These are phyloP conservation scores for Scleropages formosus DNA, from an alignment of 2,797 vertebrate genomes.

Conservation along the genomic window DNA sequence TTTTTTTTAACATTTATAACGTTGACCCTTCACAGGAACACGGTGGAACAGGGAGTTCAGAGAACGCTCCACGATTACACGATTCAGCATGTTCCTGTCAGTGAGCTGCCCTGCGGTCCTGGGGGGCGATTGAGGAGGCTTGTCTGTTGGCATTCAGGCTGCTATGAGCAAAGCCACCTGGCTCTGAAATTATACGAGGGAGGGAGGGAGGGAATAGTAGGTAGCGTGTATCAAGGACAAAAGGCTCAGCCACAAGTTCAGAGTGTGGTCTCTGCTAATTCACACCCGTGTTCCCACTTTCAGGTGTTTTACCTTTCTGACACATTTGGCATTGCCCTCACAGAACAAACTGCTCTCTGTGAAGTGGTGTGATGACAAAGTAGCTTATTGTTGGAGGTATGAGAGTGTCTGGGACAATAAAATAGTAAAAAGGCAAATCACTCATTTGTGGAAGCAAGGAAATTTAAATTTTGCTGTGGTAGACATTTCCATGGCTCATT, in stretches of 20 bases:
- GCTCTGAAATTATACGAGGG: too few species aligned
- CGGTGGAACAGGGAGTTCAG: too few species aligned
- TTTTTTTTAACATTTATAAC: too few species aligned
- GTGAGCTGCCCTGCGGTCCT: too few species aligned
- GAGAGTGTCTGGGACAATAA: neutral
- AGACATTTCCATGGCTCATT: slow-evolving; percentile 10
- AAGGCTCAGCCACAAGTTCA: neutral
- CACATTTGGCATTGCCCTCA: neutral
- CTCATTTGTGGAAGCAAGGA: neutral
- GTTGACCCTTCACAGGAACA: too few species aligned
- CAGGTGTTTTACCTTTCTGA: too few species aligned
- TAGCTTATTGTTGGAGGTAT: neutral
- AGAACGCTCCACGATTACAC: too few species aligned
- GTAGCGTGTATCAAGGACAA: neutral
- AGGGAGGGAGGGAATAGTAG: neutral
- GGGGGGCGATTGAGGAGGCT: too few species aligned
- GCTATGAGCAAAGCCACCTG: too few species aligned
- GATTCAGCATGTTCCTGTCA: too few species aligned
- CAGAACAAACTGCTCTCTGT: neutral
- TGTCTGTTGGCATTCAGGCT: too few species aligned
- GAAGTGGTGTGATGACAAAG: neutral
- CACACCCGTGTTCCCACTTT: neutral
- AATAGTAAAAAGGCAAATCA: neutral
- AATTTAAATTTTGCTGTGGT: slow-evolving; percentile 11
- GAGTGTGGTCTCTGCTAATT: neutral